Evolutionary conservation across 2,113 vertebrate species (phyloP).

Genomic region (Leucopsar rothschildi): DNA sequence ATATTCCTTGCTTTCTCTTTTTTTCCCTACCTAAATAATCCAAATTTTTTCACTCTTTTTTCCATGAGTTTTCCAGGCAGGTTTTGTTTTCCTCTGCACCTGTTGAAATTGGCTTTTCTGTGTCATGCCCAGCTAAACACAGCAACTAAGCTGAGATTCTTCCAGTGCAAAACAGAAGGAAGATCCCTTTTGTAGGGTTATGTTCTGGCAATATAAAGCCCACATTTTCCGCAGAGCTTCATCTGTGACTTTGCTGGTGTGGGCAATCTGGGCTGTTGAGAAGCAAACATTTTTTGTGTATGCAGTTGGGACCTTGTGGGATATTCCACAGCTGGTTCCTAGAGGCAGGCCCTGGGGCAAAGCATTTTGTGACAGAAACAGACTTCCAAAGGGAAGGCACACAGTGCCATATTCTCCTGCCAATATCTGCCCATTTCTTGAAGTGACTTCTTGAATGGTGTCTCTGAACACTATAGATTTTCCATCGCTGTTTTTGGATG

Average conservation of each 20-base stretch:
- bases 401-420: neutral
- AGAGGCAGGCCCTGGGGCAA: neutral
- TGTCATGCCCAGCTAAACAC: neutral
- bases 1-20: rapidly evolving
- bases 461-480: neutral
- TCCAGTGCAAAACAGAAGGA: neutral
- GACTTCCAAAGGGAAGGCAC: neutral
- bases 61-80: neutral
- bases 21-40: neutral
- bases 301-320: neutral
- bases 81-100: neutral
- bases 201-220: neutral
- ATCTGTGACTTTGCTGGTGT: neutral
- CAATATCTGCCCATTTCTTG: neutral
- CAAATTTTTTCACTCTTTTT: neutral
- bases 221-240: neutral
- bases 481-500: neutral
- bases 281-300: neutral
- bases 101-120: neutral
- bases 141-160: neutral
- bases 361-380: neutral
- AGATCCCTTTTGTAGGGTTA: neutral
- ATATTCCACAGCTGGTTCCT: neutral
- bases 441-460: neutral
- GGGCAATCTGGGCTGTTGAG: neutral